These are phyloP conservation scores for Callorhinus ursinus DNA, from an alignment of 2,113 vertebrate species.

Conservation along the genomic window DNA sequence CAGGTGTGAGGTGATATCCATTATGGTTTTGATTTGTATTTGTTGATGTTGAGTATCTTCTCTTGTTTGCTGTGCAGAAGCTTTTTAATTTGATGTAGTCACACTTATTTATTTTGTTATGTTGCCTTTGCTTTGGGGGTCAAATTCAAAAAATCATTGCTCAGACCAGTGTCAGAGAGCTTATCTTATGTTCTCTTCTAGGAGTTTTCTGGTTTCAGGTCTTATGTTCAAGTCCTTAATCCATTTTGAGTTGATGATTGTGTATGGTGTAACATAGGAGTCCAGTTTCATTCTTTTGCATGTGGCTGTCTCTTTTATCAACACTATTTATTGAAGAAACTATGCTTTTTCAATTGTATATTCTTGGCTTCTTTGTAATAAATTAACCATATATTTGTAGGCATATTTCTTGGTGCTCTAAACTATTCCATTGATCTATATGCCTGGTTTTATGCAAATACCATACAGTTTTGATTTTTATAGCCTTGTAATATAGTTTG, in stretches of 20 bases:
- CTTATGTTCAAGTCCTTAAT: not conserved
- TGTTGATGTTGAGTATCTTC: not conserved
- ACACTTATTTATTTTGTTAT: not conserved
- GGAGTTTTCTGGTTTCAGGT: not conserved
- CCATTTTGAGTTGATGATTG: not conserved
- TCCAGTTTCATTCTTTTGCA: not conserved
- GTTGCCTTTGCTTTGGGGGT: not conserved
- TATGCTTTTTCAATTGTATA: not conserved
- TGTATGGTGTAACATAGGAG: not conserved
- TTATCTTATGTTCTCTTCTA: not conserved
- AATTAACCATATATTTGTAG: not conserved
- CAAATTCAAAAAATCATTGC: not conserved
- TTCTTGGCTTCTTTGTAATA: not conserved
- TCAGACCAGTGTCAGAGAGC: not conserved
- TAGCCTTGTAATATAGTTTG: not conserved
- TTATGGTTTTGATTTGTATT: not conserved
- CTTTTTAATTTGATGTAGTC: not conserved
- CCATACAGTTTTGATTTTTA: not conserved
- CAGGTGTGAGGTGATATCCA: not conserved
- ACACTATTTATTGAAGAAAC: not conserved
- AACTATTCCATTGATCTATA: not conserved
- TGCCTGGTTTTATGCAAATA: not conserved
- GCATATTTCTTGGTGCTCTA: not conserved
- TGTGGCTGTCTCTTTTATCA: not conserved
- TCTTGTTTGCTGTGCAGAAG: not conserved